Evolutionary conservation across 1,140 invertebrate species (phyloP), one percentile per base, ranked within the genome.

Genomic region (Aphidius ervi): DNA sequence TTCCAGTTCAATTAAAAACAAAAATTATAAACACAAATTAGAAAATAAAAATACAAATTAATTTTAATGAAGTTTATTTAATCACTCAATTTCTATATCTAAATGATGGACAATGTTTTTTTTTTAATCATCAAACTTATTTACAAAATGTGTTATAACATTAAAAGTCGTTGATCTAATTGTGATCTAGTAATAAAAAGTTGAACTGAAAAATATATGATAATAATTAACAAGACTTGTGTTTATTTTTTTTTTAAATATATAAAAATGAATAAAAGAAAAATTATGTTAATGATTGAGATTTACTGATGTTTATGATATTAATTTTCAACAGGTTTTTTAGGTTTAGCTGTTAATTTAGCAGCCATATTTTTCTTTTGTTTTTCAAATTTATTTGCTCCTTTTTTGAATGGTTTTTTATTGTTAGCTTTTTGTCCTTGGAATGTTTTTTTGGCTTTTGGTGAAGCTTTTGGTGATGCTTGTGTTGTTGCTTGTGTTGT

Each of bases 1-100:
- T 93, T 78, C 92, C 92, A 5, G 46, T 67, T 40, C 83, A 85
- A 73, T 71, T 88, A 9, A 81, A 85, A 63, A 66, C 63, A 10
- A 85, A 81, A 66, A 63, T 84, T 41, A 77, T 74, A 65, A 63
- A 63, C 57, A 65, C 65, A 16, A 46, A 62, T 31, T 41, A 62
- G 20, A 45, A 10, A 6, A 39, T 43, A 49, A 59, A 42, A 40
- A 55, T 31, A 31, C 23, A 31, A 31, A 31, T 31, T 31, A 31
- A 31, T 20, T 62, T 37, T 53, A 49, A 56, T 20, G 23, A 58
- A 31, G 23, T 47, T 58, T 43, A 46, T 41, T 42, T 52, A 39
- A 16, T 16, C 3, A 48, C 46, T 10, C 9, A 31, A 31, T 31
- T 31, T 31, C 4, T 31, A 31, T 3, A 31, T 31, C 23, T 31